Evolutionary conservation across 2,113 vertebrate genomes (phyloP), one percentile per base, ranked within the genome.

Genomic region (Spermophilus dauricus): DNA sequence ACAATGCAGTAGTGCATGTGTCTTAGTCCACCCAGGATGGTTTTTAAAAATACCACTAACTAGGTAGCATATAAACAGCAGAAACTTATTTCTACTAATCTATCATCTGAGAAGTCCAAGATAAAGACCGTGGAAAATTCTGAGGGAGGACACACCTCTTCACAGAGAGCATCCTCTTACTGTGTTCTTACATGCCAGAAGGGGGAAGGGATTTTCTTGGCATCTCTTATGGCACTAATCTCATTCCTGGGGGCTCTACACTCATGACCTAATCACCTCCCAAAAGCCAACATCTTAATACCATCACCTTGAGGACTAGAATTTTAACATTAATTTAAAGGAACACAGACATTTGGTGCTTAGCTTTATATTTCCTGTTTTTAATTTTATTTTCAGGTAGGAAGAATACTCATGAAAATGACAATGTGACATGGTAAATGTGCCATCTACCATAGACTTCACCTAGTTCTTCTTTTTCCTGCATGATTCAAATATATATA

Each of bases 371-470:
- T 56, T 89, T 97, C 53, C 51, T 70, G 45, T 77, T 37, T 88
- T 93, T 34, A 13, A 83, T 75, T 91, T 93, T 73, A 94, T 73
- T 94, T 42, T 18, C 22, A 83, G 39, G 39, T 63, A 78, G 45
- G 11, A 77, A 69, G 24, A 45, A 61, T 61, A 88, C 5, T 69
- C 30, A 91, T 12, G 37, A 70, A 91, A 96, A 95, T 91, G n/a
- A 39, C 30, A 87, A 32, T 53, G 78, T 91, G 12, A 85, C 22
- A 73, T 76, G 61, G 9, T 42, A 85, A 56, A 94, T 48, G 28
- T 42, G 48, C 39, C 18, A 3, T 85, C 90, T 92, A 37, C 75
- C 87, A 30, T 8, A 70, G 42, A 96, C 24, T 84, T 86, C 30
- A 75, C 32, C 32, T 34, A 83, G 34, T 22, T 80, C 2, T 73